These are phyloP conservation scores for Dunckerocampus dactyliophorus DNA, from an alignment of 2,113 vertebrate genomes.

Conservation along the genomic window DNA sequence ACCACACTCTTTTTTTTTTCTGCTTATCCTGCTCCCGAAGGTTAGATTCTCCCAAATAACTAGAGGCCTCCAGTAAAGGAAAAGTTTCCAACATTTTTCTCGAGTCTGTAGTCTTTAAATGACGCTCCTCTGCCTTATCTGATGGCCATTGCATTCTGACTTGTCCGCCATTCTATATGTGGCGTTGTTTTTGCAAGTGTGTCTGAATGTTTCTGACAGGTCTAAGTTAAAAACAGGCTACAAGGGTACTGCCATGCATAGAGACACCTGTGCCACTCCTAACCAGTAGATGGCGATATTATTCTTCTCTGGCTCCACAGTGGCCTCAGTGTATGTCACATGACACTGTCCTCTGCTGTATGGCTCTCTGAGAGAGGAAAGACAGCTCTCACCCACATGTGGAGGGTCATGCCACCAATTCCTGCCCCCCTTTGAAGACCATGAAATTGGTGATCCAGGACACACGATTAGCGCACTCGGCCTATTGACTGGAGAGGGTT, in stretches of 20 bases:
- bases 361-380: slow-evolving; percentile 38
- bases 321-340: slow-evolving; percentile 12
- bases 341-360: slow-evolving; percentile 15
- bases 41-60: slow-evolving; percentile 42
- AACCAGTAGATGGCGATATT: slow-evolving; percentile 80
- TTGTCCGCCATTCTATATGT: slow-evolving; percentile 56
- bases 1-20: slow-evolving; percentile 28
- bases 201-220: slow-evolving; percentile 74
- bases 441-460: slow-evolving; percentile 77
- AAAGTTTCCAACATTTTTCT: slow-evolving; percentile 57
- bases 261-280: slow-evolving; percentile 16
- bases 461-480: slow-evolving; percentile 69
- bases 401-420: slow-evolving; percentile 73
- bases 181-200: slow-evolving; percentile 62
- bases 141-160: slow-evolving; percentile 63
- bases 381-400: slow-evolving; percentile 58
- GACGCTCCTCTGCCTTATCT: slow-evolving; percentile 27
- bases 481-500: slow-evolving; percentile 66
- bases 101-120: slow-evolving; percentile 18
- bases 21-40: slow-evolving; percentile 38
- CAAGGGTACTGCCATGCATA: slow-evolving; percentile 48
- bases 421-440: slow-evolving; percentile 69
- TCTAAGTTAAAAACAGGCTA: slow-evolving; percentile 59
- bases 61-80: slow-evolving; percentile 46
- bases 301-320: slow-evolving; percentile 65